Evolutionary conservation across 2,888 invertebrate genomes (phyloP).

Genomic region (Agapostemon virescens): DNA sequence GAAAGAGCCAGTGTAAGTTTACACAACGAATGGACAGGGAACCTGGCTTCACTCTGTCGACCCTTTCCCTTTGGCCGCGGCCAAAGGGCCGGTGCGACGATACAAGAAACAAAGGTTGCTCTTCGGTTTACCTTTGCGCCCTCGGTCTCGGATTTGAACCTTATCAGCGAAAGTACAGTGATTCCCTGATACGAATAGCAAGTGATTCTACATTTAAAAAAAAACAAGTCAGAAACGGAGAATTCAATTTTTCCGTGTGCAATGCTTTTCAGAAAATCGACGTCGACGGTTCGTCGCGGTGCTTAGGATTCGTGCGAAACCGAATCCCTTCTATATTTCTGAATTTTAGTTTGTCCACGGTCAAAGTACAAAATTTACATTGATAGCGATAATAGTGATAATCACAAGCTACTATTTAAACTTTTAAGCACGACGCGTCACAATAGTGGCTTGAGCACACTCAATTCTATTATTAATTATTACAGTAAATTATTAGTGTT

Average conservation of each 20-base stretch:
- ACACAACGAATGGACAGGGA: constrained; percentile 32
- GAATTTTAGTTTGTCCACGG: not conserved
- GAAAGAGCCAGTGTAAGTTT: constrained; percentile 39
- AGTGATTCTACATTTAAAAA: not conserved
- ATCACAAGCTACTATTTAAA: no score
- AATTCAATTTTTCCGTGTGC: not conserved
- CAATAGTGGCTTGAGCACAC: no score
- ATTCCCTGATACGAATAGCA: not conserved
- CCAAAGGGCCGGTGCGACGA: constrained; percentile 28
- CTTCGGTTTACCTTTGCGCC: constrained; percentile 19
- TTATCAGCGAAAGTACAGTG: not conserved
- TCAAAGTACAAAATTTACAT: no score
- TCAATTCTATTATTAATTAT: no score
- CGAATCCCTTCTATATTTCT: not conserved
- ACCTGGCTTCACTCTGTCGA: not conserved
- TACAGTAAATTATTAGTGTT: no score
- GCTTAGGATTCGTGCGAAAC: not conserved
- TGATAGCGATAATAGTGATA: no score
- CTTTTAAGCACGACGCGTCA: no score
- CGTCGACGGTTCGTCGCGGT: not conserved
- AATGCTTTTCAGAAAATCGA: not conserved
- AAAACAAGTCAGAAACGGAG: not conserved
- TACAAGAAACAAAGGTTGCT: constrained; percentile 25
- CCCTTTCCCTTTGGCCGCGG: constrained; percentile 18
- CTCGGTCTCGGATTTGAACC: constrained; percentile 16